Conservation (phyloP, 2,113 vertebrate genomes). For the Ginglymostoma cirratum region DNA sequence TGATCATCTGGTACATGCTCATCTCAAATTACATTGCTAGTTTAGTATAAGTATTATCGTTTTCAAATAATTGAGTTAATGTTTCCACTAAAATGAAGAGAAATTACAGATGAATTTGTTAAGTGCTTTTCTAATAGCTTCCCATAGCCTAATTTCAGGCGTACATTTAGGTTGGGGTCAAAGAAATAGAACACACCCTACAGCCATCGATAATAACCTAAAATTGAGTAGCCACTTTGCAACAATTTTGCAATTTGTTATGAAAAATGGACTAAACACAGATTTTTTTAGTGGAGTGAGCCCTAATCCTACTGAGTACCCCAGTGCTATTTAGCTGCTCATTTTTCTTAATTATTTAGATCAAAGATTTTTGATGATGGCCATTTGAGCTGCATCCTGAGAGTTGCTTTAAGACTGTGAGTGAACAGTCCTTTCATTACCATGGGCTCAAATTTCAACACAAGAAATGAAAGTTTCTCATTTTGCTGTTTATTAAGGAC, state of each 20-base stretch:
- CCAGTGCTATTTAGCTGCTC: background rate
- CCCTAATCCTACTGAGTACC: background rate
- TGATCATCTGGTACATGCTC: background rate
- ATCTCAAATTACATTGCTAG: background rate
- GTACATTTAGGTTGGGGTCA: background rate
- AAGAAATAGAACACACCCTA: background rate
- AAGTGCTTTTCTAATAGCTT: background rate
- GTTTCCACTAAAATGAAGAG: background rate
- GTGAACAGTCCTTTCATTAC: background rate
- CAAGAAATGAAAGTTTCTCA: background rate
- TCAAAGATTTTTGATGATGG: background rate
- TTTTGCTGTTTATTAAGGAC: background rate
- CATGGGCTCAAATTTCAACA: background rate
- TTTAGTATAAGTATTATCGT: background rate
- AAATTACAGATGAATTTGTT: background rate
- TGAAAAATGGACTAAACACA: background rate
- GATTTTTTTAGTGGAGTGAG: background rate
- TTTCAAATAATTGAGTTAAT: background rate
- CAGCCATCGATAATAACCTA: background rate
- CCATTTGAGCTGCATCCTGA: background rate
- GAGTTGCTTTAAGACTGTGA: background rate
- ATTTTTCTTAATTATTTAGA: background rate
- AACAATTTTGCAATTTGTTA: constrained; percentile 3
- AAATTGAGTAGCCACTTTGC: background rate
- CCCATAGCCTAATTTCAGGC: background rate